Percentiles rank a stretch among this genome's conserved stretches.
Conservation (phyloP, 2,888 invertebrate genomes). For the Sinopyrophorus schimmeli region DNA sequence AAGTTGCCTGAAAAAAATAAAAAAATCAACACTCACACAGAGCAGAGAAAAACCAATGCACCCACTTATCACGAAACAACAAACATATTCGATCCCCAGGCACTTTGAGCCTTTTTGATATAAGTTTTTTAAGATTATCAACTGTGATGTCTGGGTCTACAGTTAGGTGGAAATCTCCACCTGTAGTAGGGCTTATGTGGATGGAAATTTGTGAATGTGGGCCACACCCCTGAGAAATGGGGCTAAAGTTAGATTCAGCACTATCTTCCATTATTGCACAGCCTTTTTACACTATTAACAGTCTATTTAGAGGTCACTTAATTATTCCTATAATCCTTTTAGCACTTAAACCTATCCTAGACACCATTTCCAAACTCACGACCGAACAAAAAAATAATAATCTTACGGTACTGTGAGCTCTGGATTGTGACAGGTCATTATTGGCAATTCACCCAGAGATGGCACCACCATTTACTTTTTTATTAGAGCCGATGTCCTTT, state of each 20-base stretch:
- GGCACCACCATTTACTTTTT: conserved; percentile 1
- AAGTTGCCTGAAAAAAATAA: conserved; percentile 75
- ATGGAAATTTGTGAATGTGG: conserved; percentile 55
- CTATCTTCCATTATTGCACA: conserved; percentile 52
- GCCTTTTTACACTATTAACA: conserved; percentile 37
- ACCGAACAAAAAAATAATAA: conserved; percentile 48
- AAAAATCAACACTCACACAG: conserved; percentile 24
- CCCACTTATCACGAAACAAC: conserved; percentile 91
- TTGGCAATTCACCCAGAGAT: conserved; percentile 11
- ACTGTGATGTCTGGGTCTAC: conserved; percentile 81
- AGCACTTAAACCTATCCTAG: conserved; percentile 39
- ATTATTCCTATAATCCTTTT: conserved; percentile 39
- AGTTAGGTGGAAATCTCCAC: conserved; percentile 86
- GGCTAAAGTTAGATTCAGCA: conserved; percentile 54
- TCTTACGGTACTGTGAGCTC: conserved; percentile 48
- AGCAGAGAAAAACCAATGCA: conserved; percentile 74
- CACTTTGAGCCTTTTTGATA: conserved; percentile 88
- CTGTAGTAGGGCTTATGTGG: conserved; percentile 73
- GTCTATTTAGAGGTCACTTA: conserved; percentile 51
- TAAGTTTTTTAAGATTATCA: conserved; percentile 85
- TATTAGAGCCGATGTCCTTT: too few species aligned
- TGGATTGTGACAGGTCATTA: conserved; percentile 39
- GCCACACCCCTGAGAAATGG: conserved; percentile 58
- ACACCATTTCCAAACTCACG: conserved; percentile 47
- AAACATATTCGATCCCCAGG: conserved; percentile 91